A percentile compares a stretch with the other conserved stretches of the same genome.
These are phyloP conservation scores for Muscina levida DNA, from an alignment of 2,888 invertebrate genomes.

Conservation along the genomic window DNA sequence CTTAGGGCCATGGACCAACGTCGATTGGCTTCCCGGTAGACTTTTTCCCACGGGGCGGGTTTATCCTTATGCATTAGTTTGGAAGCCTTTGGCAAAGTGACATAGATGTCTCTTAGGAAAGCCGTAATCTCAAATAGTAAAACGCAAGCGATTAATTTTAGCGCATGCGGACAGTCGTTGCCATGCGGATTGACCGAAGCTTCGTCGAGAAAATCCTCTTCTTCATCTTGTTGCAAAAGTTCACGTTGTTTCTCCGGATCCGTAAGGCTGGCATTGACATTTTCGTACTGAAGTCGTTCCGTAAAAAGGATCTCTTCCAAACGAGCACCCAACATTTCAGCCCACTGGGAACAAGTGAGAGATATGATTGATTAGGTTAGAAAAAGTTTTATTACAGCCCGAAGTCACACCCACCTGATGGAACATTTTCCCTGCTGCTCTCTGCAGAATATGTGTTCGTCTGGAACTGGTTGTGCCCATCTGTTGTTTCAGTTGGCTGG, in stretches of 20 bases:
- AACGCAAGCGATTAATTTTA: conserved; percentile 95
- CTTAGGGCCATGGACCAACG: conserved; percentile 97
- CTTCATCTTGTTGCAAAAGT: conserved; percentile 90
- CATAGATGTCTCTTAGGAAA: conserved; percentile 97
- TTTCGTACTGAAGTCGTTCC: conserved; percentile 87
- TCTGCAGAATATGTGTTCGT: conserved; percentile 87
- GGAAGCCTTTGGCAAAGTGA: conserved; percentile 88
- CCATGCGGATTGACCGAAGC: conserved; percentile 84
- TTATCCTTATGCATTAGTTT: conserved; percentile 88
- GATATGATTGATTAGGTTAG: no score
- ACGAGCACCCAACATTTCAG: conserved; percentile 89
- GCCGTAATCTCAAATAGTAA: conserved; percentile 98
- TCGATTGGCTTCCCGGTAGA: conserved; percentile 91
- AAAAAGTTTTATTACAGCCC: no score
- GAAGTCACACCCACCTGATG: conserved; percentile 85
- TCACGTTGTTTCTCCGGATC: conserved; percentile 89
- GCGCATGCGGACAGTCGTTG: conserved; percentile 91
- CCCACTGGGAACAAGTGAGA: conserved; percentile 73
- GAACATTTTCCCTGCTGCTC: conserved; percentile 97
- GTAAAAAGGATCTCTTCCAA: conserved; percentile 94
- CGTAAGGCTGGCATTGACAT: conserved; percentile 84
- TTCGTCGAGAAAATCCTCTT: conserved; percentile 96
- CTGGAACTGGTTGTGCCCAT: conserved; percentile 83
- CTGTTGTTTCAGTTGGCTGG: conserved; percentile 79
- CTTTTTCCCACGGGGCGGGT: conserved; percentile 90